Evolutionary conservation across 2,797 vertebrate genomes (phyloP), one percentile per base, ranked within the genome.

Genomic region (Neoniphon sammara): DNA sequence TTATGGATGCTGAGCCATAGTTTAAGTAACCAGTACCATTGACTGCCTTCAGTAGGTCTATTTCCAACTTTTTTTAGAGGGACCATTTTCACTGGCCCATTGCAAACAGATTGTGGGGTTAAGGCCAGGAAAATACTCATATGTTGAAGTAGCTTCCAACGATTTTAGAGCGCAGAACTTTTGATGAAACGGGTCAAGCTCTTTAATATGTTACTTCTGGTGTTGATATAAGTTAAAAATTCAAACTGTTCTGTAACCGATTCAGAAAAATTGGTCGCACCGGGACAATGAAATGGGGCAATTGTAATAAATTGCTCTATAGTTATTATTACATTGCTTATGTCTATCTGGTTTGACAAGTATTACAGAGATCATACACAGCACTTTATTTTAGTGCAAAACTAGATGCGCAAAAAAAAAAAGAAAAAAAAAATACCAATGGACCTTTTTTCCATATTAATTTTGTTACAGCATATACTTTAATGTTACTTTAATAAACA

Each of bases 111-210:
- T 61, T 80, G 78, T 71, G 25, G 78, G 70, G 63, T 78, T 58
- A 77, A 42, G 47, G 84, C 88, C 89, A 92, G 91, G 90, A 91
- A 91, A 91, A 90, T 86, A 91, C 83, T 91, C 86, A 91, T 87
- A 59, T 59, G 69, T 57, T 83, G 71, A 83, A 75, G 85, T 58
- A 57, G 46, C 63, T 75, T 91, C 88, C 87, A 91, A 85, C 55
- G 17, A 18, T 85, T 88, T 85, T 57, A 81, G 75, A 82, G 74
- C 11, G 77, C 49, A 79, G 73, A 82, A 62, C 76, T 60, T 84
- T 83, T 75, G 81, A 86, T 80, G 82, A 85, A 58, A 59, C 36
- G 55, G 87, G 76, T 90, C 85, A 88, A 74, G 75, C 55, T 78
- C 68, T 81, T 89, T 86, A 88, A 78, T 84, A 63, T 21, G 65